These are phyloP conservation scores for Serinus canaria DNA, from an alignment of 2,113 vertebrate species.

Conservation along the genomic window DNA sequence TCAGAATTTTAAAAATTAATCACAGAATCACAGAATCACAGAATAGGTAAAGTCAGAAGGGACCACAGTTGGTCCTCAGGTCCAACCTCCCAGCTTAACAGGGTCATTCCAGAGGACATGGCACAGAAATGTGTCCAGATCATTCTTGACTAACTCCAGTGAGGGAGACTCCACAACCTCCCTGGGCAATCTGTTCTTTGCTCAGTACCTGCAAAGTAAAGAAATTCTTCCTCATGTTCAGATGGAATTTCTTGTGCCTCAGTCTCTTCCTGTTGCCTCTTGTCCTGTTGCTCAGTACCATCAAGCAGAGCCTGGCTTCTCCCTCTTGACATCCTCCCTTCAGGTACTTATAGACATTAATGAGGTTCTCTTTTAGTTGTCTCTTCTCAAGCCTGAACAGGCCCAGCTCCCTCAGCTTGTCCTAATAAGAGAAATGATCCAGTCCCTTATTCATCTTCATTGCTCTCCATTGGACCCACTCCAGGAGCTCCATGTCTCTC, in stretches of 20 bases:
- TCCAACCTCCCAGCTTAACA: neutral
- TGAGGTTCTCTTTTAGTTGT: neutral
- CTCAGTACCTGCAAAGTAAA: neutral
- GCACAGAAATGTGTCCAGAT: neutral
- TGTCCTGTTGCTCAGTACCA: neutral
- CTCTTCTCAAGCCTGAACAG: neutral
- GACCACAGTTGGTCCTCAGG: too few relatives aligned
- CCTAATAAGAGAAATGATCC: neutral
- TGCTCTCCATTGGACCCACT: fast-evolving
- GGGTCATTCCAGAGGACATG: neutral
- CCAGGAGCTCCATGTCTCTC: neutral
- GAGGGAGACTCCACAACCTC: neutral
- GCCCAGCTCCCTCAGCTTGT: neutral
- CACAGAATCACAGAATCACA: neutral
- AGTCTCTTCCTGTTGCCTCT: neutral
- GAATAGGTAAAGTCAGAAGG: neutral
- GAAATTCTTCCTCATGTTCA: neutral
- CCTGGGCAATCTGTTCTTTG: neutral
- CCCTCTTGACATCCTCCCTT: neutral
- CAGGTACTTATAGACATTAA: neutral
- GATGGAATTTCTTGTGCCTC: neutral
- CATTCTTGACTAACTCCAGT: neutral
- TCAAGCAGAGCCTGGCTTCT: neutral
- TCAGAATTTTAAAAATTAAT: neutral
- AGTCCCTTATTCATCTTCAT: neutral